phyloP scores from a whole-genome alignment of 2,797 vertebrate genomes.

The Graptemys geographica region DNA sequence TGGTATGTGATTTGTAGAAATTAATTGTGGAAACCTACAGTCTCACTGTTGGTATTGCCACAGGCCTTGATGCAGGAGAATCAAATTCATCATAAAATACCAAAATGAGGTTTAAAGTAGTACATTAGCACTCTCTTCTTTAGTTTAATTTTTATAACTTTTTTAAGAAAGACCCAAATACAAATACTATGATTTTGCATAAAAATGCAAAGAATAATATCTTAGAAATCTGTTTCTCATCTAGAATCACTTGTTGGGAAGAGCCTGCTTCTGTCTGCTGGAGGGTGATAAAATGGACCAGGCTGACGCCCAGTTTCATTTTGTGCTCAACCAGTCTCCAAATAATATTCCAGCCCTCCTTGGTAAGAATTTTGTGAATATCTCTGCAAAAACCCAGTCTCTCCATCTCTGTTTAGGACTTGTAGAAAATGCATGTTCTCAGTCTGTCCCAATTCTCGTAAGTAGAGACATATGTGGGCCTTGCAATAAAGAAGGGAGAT shows the following conservation, averaged over 20 bases:
- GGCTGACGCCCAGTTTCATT: conserved; percentile 98
- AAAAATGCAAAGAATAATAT: not conserved
- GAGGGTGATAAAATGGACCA: conserved; percentile 99
- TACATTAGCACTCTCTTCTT: rapidly evolving
- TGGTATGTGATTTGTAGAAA: not conserved
- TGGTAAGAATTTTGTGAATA: conserved; percentile 79
- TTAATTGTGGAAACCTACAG: not conserved
- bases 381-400: not conserved
- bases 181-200: not conserved
- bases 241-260: conserved; percentile 97
- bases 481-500: not conserved
- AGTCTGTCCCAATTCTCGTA: not conserved
- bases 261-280: conserved; percentile 98
- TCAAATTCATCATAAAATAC: not conserved
- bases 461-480: not conserved
- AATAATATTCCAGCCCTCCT: conserved; percentile 99
- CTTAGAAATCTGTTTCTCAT: not conserved
- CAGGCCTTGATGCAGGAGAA: not conserved
- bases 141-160: not conserved
- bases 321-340: conserved; percentile 98
- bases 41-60: not conserved
- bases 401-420: not conserved
- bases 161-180: not conserved
- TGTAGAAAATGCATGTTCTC: not conserved
- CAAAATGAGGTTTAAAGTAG: not conserved